Evolutionary conservation across 2,888 invertebrate species (phyloP), one percentile per base, ranked within the genome.

Genomic region (Ecliptopera silaceata): DNA sequence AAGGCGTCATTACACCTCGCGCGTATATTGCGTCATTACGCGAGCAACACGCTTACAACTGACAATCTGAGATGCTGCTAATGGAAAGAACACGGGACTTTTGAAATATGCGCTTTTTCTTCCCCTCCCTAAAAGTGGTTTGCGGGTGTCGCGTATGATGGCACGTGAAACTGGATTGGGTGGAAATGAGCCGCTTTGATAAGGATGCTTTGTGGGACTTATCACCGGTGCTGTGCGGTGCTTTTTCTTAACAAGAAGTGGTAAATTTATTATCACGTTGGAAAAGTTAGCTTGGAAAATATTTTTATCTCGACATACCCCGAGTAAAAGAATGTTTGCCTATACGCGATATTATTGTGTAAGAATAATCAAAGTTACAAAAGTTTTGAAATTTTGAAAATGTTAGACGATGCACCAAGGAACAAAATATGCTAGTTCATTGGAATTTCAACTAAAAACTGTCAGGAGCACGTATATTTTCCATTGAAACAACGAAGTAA

Each of bases 41-140:
- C 65, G 70, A 74, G 75, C 74, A 76, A 81, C 83, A 81, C 79
- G 77, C 69, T 72, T 71, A 72, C 72, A 76, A 75, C 79, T 75
- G 77, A 84, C 87, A 88, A 86, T 87, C 87, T 84, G 84, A 87
- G 86, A 86, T 78, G 84, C 68, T 78, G 77, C 82, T 88, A 89
- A 90, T 88, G 88, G 81, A 83, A 86, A 80, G 84, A 86, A 86
- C 84, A 84, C 81, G 79, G 72, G 83, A 76, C 77, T 83, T 81
- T 87, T 88, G 84, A 89, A 86, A 87, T 86, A 87, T 87, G 76
- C 61, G 68, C 77, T 78, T 79, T 73, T 81, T 80, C 75, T 73
- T 72, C 75, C 76, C 78, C 72, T 56, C 70, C 65, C 82, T 83
- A 82, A 80, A 83, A 83, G 68, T 6, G 69, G 73, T 70, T 65